These are phyloP conservation scores for Argyresthia albistria DNA, from an alignment of 2,888 invertebrate genomes.

Conservation along the genomic window DNA sequence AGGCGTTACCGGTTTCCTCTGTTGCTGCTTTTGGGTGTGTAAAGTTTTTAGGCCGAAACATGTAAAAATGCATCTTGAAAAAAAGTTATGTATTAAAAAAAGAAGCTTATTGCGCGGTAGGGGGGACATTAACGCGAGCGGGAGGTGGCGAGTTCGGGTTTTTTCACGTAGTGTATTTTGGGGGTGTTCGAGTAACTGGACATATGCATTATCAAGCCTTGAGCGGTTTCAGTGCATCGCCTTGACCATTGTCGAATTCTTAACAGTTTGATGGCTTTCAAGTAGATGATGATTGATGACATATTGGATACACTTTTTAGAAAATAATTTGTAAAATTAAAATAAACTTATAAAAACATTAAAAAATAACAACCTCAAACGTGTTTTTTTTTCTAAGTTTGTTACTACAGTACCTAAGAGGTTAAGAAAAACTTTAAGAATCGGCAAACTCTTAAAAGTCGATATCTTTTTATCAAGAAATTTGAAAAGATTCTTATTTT, in stretches of 20 bases:
- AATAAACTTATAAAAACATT: no score
- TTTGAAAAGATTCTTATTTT: no score
- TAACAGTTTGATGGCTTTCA: background rate
- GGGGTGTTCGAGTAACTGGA: conserved; percentile 63
- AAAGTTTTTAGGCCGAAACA: conserved; percentile 72
- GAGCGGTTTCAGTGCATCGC: conserved; percentile 36
- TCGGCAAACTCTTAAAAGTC: no score
- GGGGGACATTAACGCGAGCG: conserved; percentile 61
- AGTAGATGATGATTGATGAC: background rate
- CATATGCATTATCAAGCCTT: conserved; percentile 59
- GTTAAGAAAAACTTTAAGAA: no score
- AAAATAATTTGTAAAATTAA: no score
- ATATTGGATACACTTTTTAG: no score
- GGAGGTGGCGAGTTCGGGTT: conserved; percentile 58
- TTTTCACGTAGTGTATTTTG: conserved; percentile 68
- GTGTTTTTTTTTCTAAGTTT: no score
- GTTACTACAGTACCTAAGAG: no score
- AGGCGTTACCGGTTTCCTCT: conserved; percentile 59
- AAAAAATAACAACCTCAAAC: no score
- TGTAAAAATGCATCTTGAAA: conserved; percentile 74
- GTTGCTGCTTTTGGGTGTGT: conserved; percentile 62
- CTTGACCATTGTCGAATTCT: conserved; percentile 24
- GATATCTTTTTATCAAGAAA: no score
- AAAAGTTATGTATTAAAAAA: conserved; percentile 74
- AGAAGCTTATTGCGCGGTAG: conserved; percentile 69